These are phyloP conservation scores for Congeria kusceri DNA, from an alignment of 2,888 invertebrate genomes.

Conservation along the genomic window DNA sequence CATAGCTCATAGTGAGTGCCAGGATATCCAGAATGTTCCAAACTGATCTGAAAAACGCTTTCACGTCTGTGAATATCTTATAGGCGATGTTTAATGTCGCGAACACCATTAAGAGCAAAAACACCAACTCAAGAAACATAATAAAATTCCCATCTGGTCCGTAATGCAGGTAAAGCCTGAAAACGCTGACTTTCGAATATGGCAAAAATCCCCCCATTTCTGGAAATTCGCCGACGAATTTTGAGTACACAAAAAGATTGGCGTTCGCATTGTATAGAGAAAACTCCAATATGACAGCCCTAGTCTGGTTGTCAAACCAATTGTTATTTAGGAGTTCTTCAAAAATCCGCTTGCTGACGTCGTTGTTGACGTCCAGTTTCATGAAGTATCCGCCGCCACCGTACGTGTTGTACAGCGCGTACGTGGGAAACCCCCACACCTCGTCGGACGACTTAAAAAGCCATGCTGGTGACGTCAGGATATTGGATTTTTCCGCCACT, in stretches of 20 bases:
- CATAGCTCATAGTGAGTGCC: slow-evolving; percentile 82
- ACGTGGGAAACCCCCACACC: slow-evolving; percentile 58
- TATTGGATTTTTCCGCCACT: slow-evolving; percentile 49
- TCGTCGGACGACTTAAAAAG: slow-evolving; percentile 41
- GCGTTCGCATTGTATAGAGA: slow-evolving; percentile 79
- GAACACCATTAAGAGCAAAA: slow-evolving; percentile 53
- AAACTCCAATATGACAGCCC: slow-evolving; percentile 81
- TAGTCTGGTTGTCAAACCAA: slow-evolving; percentile 79
- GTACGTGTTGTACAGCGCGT: slow-evolving; percentile 48
- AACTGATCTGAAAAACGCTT: slow-evolving; percentile 80
- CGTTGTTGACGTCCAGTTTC: slow-evolving; percentile 62
- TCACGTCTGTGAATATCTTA: slow-evolving; percentile 60
- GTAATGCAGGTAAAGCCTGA: slow-evolving; percentile 62
- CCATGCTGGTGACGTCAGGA: slow-evolving; percentile 55
- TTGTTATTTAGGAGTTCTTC: slow-evolving; percentile 57
- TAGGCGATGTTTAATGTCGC: slow-evolving; percentile 56
- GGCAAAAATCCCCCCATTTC: slow-evolving; percentile 70
- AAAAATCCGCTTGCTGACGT: slow-evolving; percentile 55
- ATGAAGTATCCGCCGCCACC: slow-evolving; percentile 64
- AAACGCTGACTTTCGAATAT: slow-evolving; percentile 67
- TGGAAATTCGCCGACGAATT: slow-evolving; percentile 75
- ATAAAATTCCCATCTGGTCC: slow-evolving; percentile 64
- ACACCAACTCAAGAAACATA: slow-evolving; percentile 65
- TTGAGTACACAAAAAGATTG: slow-evolving; percentile 74
- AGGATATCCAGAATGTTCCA: slow-evolving; percentile 85